phyloP scores from a whole-genome alignment of 1,140 invertebrate species.

The Drosophila nebulosa region DNA sequence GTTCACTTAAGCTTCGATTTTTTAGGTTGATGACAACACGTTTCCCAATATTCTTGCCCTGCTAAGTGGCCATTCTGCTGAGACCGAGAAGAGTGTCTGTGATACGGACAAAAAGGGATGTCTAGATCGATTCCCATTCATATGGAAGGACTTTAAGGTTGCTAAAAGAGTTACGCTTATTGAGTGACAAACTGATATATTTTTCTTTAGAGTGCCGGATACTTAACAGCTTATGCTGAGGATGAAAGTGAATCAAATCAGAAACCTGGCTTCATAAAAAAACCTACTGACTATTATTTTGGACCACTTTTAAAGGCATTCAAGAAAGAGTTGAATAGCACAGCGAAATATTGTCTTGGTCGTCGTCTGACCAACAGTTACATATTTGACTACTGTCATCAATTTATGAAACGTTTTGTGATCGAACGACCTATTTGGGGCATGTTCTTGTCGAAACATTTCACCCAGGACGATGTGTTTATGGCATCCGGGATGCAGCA shows the following conservation, averaged over 20 bases:
- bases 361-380: slow-evolving; percentile 83
- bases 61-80: slow-evolving; percentile 85
- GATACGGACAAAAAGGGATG: slow-evolving; percentile 81
- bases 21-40: slow-evolving; percentile 87
- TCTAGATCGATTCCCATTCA: slow-evolving; percentile 86
- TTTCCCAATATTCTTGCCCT: slow-evolving; percentile 91
- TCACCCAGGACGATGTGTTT: slow-evolving; percentile 81
- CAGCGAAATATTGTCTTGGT: slow-evolving; percentile 82
- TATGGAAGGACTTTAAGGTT: slow-evolving; percentile 88
- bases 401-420: slow-evolving; percentile 82
- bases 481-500: slow-evolving; percentile 86
- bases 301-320: slow-evolving; percentile 87
- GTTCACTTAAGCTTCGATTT: not conserved
- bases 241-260: slow-evolving; percentile 86
- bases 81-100: slow-evolving; percentile 81
- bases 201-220: slow-evolving; percentile 82
- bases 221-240: slow-evolving; percentile 90
- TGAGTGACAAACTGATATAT: not conserved
- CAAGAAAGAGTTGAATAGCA: slow-evolving; percentile 69
- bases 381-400: slow-evolving; percentile 82
- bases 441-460: slow-evolving; percentile 89
- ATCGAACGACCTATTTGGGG: slow-evolving; percentile 84
- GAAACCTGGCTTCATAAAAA: slow-evolving; percentile 88
- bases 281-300: slow-evolving; percentile 92
- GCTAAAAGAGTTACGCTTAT: too few species aligned